A percentile compares a stretch with the other conserved stretches of the same genome.
phyloP scores from a whole-genome alignment of 1,140 invertebrate species.

The Pachypeltis micranthus region DNA sequence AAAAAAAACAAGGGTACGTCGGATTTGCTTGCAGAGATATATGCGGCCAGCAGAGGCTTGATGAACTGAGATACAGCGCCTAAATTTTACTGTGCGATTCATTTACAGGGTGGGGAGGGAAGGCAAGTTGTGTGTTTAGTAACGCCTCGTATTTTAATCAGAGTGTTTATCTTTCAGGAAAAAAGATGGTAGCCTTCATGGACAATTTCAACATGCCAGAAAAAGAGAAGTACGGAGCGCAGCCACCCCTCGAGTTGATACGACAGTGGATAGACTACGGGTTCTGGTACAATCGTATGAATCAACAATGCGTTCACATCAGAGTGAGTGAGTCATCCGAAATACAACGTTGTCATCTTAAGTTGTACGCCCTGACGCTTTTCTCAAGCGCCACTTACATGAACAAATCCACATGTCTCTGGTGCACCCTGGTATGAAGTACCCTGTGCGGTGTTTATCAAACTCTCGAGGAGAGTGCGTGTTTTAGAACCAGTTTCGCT shows the following conservation, averaged over 20 bases:
- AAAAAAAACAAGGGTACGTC: too few species aligned
- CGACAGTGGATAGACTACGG: slow-evolving; percentile 76
- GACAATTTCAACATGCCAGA: slow-evolving; percentile 85
- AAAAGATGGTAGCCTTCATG: slow-evolving; percentile 70
- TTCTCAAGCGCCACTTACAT: not conserved
- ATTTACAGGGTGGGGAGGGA: too few species aligned
- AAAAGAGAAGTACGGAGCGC: slow-evolving; percentile 73
- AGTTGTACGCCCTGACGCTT: not conserved
- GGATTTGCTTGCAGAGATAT: too few species aligned
- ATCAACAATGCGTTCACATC: slow-evolving; percentile 59
- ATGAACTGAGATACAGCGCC: too few species aligned
- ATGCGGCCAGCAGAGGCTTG: too few species aligned
- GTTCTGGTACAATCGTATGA: slow-evolving; percentile 69
- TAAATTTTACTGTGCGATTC: not conserved
- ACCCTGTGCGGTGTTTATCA: not conserved
- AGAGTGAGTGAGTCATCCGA: slow-evolving; percentile 32
- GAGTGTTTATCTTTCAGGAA: slow-evolving; percentile 33
- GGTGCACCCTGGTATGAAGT: too few species aligned
- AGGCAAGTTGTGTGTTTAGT: too few species aligned
- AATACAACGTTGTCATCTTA: too few species aligned
- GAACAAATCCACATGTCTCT: too few species aligned
- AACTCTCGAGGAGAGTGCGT: too few species aligned
- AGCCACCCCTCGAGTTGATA: slow-evolving; percentile 71
- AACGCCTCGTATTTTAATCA: not conserved
- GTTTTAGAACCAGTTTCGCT: too few species aligned